These are phyloP conservation scores for Pristionchus mayeri DNA, from an alignment of 2,888 invertebrate species.

Conservation along the genomic window DNA sequence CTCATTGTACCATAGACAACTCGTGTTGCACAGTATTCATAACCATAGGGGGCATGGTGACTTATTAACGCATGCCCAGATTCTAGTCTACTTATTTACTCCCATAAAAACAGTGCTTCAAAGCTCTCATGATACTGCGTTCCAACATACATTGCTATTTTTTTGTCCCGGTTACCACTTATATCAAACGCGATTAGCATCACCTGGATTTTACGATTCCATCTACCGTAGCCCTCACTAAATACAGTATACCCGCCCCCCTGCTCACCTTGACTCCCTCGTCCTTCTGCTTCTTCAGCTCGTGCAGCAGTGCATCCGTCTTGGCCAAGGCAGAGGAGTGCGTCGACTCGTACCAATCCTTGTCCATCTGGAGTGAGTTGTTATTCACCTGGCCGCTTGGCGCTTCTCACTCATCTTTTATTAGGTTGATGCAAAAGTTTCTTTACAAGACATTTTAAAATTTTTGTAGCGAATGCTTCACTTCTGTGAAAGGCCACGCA, in stretches of 20 bases:
- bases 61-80: too few species aligned
- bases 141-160: not conserved
- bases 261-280: slow-evolving; percentile 64
- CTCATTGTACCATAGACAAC: not conserved
- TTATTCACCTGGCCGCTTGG: too few species aligned
- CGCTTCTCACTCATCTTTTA: too few species aligned
- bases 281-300: slow-evolving; percentile 72
- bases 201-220: not conserved
- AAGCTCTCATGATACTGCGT: not conserved
- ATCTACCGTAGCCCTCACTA: not conserved
- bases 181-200: not conserved
- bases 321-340: not conserved
- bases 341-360: slow-evolving; percentile 15
- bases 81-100: too few species aligned
- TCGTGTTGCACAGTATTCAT: not conserved
- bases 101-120: not conserved
- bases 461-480: too few species aligned
- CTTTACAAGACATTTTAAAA: too few species aligned
- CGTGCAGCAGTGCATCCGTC: slow-evolving; percentile 60
- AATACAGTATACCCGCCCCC: not conserved
- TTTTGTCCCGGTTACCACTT: not conserved
- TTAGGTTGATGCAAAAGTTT: too few species aligned
- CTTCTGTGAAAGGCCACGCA: too few species aligned
- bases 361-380: slow-evolving; percentile 23
- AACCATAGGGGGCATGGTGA: not conserved